A percentile compares a stretch with the other conserved stretches of the same genome.
Evolutionary conservation across 2,888 invertebrate species (phyloP).

Genomic region (Automeris io): DNA sequence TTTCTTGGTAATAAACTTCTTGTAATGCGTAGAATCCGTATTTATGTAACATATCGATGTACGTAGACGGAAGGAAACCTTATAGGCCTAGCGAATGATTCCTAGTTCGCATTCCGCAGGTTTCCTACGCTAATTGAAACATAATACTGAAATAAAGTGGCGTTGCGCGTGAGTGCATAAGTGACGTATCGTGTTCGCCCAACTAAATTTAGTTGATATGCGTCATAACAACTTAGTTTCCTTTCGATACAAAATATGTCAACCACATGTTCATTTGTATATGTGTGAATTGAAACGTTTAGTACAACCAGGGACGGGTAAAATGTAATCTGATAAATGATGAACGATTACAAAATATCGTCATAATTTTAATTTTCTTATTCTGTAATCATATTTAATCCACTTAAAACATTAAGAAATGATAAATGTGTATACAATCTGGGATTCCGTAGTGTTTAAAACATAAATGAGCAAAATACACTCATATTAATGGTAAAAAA

Average conservation of each 20-base stretch:
- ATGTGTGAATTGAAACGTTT: neutral
- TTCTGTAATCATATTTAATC: too few relatives aligned
- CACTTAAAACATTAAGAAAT: too few relatives aligned
- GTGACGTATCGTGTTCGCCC: neutral
- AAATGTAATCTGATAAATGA: too few relatives aligned
- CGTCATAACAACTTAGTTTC: conserved; percentile 1
- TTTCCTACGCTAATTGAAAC: conserved; percentile 8
- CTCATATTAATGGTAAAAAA: too few relatives aligned
- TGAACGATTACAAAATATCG: too few relatives aligned
- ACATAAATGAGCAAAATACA: too few relatives aligned
- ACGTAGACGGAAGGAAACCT: conserved; percentile 6
- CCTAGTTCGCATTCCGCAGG: conserved; percentile 1
- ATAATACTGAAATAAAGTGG: neutral
- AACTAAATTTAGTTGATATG: conserved; percentile 3
- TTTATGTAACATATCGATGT: neutral
- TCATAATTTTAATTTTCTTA: too few relatives aligned
- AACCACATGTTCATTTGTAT: neutral
- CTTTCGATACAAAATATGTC: neutral
- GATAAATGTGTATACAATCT: too few relatives aligned
- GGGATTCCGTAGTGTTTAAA: too few relatives aligned
- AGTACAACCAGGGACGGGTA: too few relatives aligned
- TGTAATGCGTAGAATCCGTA: neutral
- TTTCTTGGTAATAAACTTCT: too few relatives aligned
- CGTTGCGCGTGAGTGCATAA: neutral
- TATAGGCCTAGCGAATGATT: neutral